A percentile compares a stretch with the other conserved stretches of the same genome.
Evolutionary conservation across 2,113 vertebrate genomes (phyloP).

Genomic region (Macrotis lagotis): DNA sequence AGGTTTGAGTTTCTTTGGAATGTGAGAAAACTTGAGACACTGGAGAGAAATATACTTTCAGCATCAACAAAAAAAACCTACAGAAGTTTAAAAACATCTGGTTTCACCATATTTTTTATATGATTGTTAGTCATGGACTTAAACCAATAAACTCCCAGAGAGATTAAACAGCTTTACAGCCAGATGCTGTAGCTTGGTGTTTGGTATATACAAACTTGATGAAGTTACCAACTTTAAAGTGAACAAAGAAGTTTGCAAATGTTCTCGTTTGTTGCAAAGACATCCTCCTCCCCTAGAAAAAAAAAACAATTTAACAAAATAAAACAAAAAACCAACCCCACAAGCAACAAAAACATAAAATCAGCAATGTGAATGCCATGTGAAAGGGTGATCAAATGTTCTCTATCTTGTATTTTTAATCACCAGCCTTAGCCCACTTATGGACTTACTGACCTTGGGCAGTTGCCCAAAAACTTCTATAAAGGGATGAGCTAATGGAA

Average conservation of each 20-base stretch:
- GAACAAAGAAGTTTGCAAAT: conserved; percentile 71
- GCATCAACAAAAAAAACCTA: conserved; percentile 61
- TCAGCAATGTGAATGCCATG: neutral
- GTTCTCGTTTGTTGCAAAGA: conserved; percentile 33
- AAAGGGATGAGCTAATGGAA: neutral
- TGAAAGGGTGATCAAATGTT: neutral
- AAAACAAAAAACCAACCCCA: conserved; percentile 37
- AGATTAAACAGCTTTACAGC: conserved; percentile 79
- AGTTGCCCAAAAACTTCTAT: neutral
- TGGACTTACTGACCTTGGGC: neutral
- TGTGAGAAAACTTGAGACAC: conserved; percentile 38
- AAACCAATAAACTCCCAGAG: conserved; percentile 74
- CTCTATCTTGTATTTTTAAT: neutral
- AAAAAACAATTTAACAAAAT: no score
- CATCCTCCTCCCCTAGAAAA: no score
- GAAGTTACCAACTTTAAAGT: conserved; percentile 74
- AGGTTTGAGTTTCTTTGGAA: conserved; percentile 22
- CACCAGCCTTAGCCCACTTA: neutral
- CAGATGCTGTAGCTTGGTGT: conserved; percentile 76
- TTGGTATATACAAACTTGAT: conserved; percentile 69
- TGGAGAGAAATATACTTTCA: conserved; percentile 2
- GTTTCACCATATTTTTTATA: conserved; percentile 73
- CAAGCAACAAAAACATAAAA: conserved; percentile 53
- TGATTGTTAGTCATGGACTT: conserved; percentile 73
- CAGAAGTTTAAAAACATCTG: conserved; percentile 70